phyloP scores from a whole-genome alignment of 2,113 vertebrate genomes.

The Tenrec ecaudatus region DNA sequence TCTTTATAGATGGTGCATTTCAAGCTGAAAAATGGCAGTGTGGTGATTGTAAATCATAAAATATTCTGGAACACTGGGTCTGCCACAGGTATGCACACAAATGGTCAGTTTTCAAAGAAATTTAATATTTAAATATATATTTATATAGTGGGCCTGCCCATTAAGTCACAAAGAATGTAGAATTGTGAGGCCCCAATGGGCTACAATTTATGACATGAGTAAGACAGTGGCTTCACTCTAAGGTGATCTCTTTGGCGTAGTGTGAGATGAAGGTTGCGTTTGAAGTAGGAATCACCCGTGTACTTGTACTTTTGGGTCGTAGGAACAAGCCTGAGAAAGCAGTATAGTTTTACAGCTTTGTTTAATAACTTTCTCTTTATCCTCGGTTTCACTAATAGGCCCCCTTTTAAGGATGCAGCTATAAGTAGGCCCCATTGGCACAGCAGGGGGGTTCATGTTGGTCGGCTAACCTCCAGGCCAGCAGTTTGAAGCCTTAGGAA shows the following conservation, averaged over 20 bases:
- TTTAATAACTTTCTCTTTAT: not conserved
- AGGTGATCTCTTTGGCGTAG: not conserved
- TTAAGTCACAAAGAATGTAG: not conserved
- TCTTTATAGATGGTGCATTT: constrained; percentile 10
- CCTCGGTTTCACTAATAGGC: not conserved
- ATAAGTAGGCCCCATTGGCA: no score
- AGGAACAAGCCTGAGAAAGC: not conserved
- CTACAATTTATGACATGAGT: not conserved
- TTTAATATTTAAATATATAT: not conserved
- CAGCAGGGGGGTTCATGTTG: no score
- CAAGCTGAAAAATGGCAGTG: not conserved
- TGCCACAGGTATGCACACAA: not conserved
- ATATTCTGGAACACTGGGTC: not conserved
- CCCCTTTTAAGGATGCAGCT: no score
- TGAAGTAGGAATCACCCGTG: not conserved
- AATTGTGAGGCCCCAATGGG: not conserved
- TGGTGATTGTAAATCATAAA: constrained; percentile 18
- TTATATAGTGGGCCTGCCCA: not conserved
- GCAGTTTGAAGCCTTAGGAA: no score
- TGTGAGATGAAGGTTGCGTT: not conserved
- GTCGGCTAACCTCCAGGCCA: no score
- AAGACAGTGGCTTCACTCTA: constrained; percentile 9
- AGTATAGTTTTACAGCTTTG: not conserved
- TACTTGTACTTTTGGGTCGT: not conserved
- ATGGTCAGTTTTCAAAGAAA: constrained; percentile 31